phyloP scores from a whole-genome alignment of 2,113 vertebrate genomes.

The Thermophis baileyi region DNA sequence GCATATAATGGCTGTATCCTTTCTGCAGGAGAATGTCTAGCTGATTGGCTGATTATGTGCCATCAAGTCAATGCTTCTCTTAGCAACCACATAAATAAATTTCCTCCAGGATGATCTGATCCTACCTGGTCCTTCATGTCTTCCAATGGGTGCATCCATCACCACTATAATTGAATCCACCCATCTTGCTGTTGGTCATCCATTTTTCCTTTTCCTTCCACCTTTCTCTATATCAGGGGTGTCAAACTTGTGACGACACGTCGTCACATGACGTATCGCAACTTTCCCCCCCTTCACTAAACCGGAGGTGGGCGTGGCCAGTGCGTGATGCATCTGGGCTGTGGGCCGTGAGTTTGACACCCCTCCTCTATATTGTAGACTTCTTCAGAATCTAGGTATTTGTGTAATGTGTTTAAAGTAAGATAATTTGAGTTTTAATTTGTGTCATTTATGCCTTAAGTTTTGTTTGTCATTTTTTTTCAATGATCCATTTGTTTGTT shows the following conservation, averaged over 20 bases:
- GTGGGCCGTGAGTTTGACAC: no score
- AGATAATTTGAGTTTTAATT: not conserved
- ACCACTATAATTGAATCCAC: not conserved
- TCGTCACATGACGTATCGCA: no score
- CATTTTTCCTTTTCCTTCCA: not conserved
- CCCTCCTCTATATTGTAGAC: not conserved
- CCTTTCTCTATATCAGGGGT: not conserved
- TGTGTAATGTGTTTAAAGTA: not conserved
- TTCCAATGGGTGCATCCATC: not conserved
- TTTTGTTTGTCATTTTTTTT: not conserved
- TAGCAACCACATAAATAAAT: not conserved
- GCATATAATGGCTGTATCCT: not conserved
- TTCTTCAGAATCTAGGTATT: not conserved
- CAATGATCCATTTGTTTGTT: not conserved
- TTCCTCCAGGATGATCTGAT: not conserved
- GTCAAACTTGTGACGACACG: no score
- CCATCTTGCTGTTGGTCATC: not conserved
- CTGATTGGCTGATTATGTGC: not conserved
- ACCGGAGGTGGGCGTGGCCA: no score
- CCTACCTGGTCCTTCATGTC: not conserved
- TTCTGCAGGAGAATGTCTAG: conserved; percentile 3
- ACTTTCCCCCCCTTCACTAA: no score
- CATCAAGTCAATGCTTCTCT: not conserved
- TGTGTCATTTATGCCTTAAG: not conserved
- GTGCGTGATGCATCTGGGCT: no score